Conservation (phyloP, 2,888 invertebrate genomes). For the Syrista parreyssii region DNA sequence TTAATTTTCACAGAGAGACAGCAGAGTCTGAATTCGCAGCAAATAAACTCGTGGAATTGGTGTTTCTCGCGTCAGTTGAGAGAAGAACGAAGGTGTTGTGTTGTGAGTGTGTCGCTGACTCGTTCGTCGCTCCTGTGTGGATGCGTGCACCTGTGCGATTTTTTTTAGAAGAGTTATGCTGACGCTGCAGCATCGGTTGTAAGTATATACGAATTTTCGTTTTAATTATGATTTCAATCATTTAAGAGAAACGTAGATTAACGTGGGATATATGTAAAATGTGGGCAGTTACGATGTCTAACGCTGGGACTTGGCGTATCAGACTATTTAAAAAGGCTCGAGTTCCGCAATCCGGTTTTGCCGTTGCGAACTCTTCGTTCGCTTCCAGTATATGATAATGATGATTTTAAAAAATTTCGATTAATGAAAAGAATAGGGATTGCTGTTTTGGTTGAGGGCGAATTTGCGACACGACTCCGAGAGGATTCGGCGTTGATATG, state of each 20-base stretch:
- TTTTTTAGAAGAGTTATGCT: conserved; percentile 35
- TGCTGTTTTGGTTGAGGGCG: not conserved
- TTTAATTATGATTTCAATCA: not conserved
- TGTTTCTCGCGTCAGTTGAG: not conserved
- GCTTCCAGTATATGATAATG: not conserved
- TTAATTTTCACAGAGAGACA: not conserved
- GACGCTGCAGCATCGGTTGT: conserved; percentile 40
- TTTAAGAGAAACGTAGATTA: not conserved
- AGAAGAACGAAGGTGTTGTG: not conserved
- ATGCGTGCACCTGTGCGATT: conserved; percentile 35
- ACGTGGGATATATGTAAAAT: not conserved
- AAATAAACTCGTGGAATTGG: conserved; percentile 10
- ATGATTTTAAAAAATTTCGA: not conserved
- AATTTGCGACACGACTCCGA: not conserved
- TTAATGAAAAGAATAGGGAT: not conserved
- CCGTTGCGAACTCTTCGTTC: not conserved
- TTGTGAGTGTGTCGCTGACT: conserved; percentile 9
- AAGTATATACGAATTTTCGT: conserved; percentile 24
- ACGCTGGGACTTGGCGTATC: not conserved
- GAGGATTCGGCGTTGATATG: not conserved
- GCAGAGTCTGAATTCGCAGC: conserved; percentile 1
- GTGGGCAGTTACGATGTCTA: not conserved
- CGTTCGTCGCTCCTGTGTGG: conserved; percentile 17
- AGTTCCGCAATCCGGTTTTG: not conserved
- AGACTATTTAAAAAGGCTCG: not conserved